Percentiles rank a stretch among this genome's conserved stretches.
Evolutionary conservation across 2,888 invertebrate species (phyloP).

Genomic region (Tyria jacobaeae): DNA sequence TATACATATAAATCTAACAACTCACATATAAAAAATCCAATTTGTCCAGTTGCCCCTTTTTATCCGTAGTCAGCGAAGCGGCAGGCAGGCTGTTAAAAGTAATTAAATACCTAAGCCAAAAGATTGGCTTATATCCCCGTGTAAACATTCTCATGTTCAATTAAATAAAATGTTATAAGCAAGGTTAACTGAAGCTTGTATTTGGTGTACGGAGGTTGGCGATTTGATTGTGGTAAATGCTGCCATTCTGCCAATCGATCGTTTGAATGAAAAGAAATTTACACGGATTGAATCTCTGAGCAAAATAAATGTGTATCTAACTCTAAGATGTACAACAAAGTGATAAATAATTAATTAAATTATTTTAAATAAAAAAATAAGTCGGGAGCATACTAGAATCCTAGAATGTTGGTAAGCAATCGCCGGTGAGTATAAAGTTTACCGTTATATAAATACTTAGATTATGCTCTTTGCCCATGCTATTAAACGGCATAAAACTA

Average conservation of each 20-base stretch:
- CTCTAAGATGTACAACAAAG: too few species aligned
- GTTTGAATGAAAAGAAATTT: neutral
- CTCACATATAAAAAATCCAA: slow-evolving; percentile 25
- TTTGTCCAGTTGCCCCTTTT: slow-evolving; percentile 33
- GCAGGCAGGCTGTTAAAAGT: slow-evolving; percentile 28
- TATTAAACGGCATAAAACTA: too few species aligned
- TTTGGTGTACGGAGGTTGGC: neutral
- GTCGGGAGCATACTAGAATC: too few species aligned
- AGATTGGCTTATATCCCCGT: slow-evolving; percentile 13
- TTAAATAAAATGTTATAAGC: neutral
- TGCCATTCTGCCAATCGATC: neutral
- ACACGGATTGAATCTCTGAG: neutral
- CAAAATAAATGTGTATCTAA: too few species aligned
- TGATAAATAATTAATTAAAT: too few species aligned
- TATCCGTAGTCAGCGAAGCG: slow-evolving; percentile 27
- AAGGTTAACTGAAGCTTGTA: neutral
- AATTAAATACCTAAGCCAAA: slow-evolving; percentile 36
- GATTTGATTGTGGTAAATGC: neutral
- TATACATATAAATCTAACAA: too few species aligned
- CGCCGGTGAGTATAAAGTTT: too few species aligned
- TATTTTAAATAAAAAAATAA: too few species aligned
- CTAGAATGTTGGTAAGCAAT: too few species aligned
- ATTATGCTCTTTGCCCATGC: too few species aligned
- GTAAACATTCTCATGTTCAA: slow-evolving; percentile 17
- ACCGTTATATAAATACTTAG: too few species aligned